Evolutionary conservation across 2,888 invertebrate species (phyloP).

Genomic region (Volucella zonaria): DNA sequence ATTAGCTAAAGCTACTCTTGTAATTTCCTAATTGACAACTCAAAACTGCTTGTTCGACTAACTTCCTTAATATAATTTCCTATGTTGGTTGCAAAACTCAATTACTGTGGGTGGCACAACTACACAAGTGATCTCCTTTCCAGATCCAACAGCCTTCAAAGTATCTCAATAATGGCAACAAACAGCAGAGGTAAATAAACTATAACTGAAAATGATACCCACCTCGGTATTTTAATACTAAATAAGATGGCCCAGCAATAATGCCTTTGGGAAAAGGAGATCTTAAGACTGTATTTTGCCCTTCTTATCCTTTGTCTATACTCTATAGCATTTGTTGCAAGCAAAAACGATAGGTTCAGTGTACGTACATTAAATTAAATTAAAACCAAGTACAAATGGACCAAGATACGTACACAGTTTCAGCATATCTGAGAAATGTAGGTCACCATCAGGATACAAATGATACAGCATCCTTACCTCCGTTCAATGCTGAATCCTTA

Average conservation of each 20-base stretch:
- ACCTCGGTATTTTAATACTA: constrained; percentile 31
- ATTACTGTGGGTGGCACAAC: constrained; percentile 25
- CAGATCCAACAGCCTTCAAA: constrained; percentile 17
- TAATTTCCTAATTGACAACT: constrained; percentile 47
- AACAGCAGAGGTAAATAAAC: constrained; percentile 59
- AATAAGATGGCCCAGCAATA: constrained; percentile 49
- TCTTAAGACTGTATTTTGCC: constrained; percentile 36
- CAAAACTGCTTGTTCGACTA: constrained; percentile 44
- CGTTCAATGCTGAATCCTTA: constrained; percentile 12
- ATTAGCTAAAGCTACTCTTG: constrained; percentile 14
- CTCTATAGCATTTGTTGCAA: neutral
- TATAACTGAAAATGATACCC: constrained; percentile 65
- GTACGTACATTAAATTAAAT: constrained; percentile 57
- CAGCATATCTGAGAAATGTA: constrained; percentile 40
- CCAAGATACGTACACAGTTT: too few species aligned
- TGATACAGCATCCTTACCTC: constrained; percentile 16
- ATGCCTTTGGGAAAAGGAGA: constrained; percentile 39
- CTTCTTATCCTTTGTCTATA: neutral
- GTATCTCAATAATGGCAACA: constrained; percentile 46
- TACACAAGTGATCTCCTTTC: constrained; percentile 37
- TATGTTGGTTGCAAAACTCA: constrained; percentile 47
- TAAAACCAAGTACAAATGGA: constrained; percentile 27
- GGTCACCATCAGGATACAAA: constrained; percentile 47
- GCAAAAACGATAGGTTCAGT: constrained; percentile 13
- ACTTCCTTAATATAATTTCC: constrained; percentile 41